Base-by-base conservation (phyloP, 2,113 vertebrate species). In the Pachycephala philippinensis region DNA sequence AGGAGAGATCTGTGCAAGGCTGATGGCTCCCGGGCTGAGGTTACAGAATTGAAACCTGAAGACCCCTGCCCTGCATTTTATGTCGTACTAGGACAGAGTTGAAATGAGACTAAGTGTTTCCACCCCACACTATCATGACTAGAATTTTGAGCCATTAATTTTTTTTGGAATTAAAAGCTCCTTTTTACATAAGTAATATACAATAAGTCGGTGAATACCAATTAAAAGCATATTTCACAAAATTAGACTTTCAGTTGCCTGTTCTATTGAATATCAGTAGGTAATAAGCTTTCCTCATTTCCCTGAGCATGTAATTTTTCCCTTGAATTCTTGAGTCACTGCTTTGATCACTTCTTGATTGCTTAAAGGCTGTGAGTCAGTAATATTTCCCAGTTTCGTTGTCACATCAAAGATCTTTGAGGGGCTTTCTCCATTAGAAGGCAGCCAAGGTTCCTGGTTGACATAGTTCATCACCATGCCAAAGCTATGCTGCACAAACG, bases 331-430 rank as follows among this genome's bases (percentile, higher is more conserved):
- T 92, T 82, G 82, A 95, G 87, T 78, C 72, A 95, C 83, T 85
- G 89, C 96, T 70, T 87, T 95, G 95, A 97, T 91, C 74, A 95
- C 86, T 95, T 94, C 87, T 84, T 93, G 91, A 96, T 97, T 89
- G 97, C 93, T 97, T 97, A 97, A 97, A 98, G 93, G 77, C 79
- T 94, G 79, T 93, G 95, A 95, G 94, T 97, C 95, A 96, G 75
- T 84, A 93, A 89, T 97, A 96, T 90, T 97, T 87, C 80, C 95
- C 95, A 96, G 81, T 91, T 85, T 93, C 1, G 4, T 78, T 96
- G 79, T 92, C 81, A 69, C 83, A 76, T 97, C 93, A 96, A 97
- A 96, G 97, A 81, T 68, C 84, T 95, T 84, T 89, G 69, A 92
- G 85, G 70, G 87, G 53, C 60, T 91, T 97, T 97, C 71, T 95